These are phyloP conservation scores for Martes martes DNA, from an alignment of 2,113 vertebrate species.

Conservation along the genomic window DNA sequence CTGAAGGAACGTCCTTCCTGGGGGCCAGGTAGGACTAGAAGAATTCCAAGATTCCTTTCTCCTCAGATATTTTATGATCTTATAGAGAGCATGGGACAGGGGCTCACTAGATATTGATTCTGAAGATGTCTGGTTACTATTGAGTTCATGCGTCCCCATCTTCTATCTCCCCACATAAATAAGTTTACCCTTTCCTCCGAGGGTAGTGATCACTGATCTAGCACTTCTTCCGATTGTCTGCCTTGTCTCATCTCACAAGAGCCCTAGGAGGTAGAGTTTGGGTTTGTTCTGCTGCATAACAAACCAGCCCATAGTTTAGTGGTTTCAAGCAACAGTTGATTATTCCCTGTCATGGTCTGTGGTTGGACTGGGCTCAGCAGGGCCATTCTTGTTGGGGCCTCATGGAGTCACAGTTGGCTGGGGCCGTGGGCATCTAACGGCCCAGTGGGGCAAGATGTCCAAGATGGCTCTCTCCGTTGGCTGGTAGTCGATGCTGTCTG, in stretches of 20 bases:
- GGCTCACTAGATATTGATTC: background rate
- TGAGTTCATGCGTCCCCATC: background rate
- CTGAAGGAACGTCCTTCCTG: background rate
- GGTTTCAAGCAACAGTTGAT: background rate
- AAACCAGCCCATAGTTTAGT: background rate
- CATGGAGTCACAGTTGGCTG: background rate
- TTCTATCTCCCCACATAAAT: background rate
- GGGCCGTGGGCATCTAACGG: background rate
- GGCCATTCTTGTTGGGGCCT: background rate
- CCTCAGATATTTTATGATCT: background rate
- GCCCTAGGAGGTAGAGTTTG: background rate
- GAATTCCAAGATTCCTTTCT: background rate
- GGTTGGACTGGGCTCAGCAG: background rate
- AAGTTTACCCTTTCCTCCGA: background rate
- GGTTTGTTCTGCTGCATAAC: background rate
- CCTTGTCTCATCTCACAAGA: background rate
- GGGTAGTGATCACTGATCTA: background rate
- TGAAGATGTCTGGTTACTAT: background rate
- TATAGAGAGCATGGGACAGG: background rate
- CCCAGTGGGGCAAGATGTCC: background rate
- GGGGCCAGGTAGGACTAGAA: background rate
- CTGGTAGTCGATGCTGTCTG: background rate
- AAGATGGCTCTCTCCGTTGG: background rate
- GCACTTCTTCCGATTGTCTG: background rate
- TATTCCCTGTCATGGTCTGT: background rate